Evolutionary conservation across 2,888 invertebrate species (phyloP), one percentile per base, ranked within the genome.

Genomic region (Drosophila mayaguana): DNA sequence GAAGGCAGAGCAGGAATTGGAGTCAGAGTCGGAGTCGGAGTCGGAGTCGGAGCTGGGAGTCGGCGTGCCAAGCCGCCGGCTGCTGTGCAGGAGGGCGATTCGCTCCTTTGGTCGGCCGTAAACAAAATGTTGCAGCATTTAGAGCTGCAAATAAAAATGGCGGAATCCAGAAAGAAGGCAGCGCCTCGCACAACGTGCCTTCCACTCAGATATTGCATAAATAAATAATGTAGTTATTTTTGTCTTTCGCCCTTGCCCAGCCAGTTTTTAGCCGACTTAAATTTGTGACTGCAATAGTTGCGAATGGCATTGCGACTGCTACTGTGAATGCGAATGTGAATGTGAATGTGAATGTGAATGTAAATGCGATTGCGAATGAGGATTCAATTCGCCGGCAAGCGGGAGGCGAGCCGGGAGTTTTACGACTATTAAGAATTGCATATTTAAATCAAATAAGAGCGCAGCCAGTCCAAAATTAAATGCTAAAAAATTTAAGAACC

Each of bases 151-250:
- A 86, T 66, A 77, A 83, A 78, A 70, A 69, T 66, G 67, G 54
- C 20, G 59, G 42, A 42, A 50, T n/a, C 45, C 51, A 55, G 60
- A 62, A 75, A 20, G 22, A 43, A 61, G 50, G 43, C 50, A 51
- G 25, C 20, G 46, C 3, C 46, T 40, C 20, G 38, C 57, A 43
- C 56, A 34, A 28, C 56, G 38, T 56, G 45, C 50, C 36, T 50
- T 68, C 55, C 51, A 62, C 80, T 73, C 83, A 82, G 86, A 75
- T 88, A 83, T 83, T 83, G 83, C 83, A 83, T 83, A 88, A 88
- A 83, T 83, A 85, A 88, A 77, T 82, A 69, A 83, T 83, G 79
- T 84, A 79, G 76, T 76, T 83, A 85, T 83, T 85, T 88, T 83
- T 83, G 82, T 85, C 85, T 83, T 81, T 76, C 66, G 75, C 81